Evolutionary conservation across 2,888 invertebrate species (phyloP).

Genomic region (Panopea generosa): DNA sequence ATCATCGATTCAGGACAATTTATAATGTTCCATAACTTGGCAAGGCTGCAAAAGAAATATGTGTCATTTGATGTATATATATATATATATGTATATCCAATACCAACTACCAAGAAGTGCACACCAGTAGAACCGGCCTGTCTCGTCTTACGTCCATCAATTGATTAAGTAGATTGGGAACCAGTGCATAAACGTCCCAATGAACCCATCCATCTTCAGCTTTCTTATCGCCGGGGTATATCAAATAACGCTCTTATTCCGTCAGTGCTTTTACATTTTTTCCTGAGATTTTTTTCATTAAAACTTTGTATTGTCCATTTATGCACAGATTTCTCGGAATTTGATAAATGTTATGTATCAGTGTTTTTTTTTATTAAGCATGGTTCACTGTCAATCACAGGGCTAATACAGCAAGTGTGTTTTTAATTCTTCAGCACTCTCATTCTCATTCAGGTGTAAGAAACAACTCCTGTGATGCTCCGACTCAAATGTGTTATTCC

Average conservation of each 20-base stretch:
- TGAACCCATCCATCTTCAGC: slow-evolving; percentile 40
- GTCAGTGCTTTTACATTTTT: too few species aligned
- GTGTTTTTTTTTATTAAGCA: not conserved
- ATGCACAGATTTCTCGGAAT: not conserved
- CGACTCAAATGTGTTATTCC: too few species aligned
- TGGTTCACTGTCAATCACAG: too few species aligned
- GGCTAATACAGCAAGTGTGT: too few species aligned
- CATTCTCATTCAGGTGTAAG: too few species aligned
- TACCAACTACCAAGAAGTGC: slow-evolving; percentile 14
- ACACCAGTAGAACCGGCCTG: not conserved
- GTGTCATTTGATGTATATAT: not conserved
- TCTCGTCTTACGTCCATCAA: not conserved
- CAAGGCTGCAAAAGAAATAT: slow-evolving; percentile 3
- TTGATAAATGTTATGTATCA: not conserved
- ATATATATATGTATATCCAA: slow-evolving; percentile 18
- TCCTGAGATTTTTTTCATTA: too few species aligned
- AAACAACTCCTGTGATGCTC: too few species aligned
- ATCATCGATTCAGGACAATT: not conserved
- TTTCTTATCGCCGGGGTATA: not conserved
- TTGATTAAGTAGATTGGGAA: slow-evolving; percentile 11
- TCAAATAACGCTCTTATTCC: too few species aligned
- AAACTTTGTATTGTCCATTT: not conserved
- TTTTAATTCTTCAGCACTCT: too few species aligned
- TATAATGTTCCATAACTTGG: too few species aligned
- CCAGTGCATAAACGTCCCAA: slow-evolving; percentile 49